phyloP scores from a whole-genome alignment of 1,140 invertebrate genomes.

The Bicyclus anynana region DNA sequence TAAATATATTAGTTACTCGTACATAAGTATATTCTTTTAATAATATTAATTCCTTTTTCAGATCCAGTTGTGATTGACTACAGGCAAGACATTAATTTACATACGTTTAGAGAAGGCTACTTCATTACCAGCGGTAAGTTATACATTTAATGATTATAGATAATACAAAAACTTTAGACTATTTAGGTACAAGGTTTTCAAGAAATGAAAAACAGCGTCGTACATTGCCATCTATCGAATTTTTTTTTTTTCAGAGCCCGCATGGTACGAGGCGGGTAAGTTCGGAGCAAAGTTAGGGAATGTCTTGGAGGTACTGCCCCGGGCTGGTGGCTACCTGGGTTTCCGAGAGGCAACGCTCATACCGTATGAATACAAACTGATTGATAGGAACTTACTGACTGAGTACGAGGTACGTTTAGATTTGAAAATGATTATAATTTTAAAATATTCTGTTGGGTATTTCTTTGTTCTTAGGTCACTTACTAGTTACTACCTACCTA shows the following conservation, averaged over 20 bases:
- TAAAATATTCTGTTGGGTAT: no score
- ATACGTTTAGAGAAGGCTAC: conserved; percentile 86
- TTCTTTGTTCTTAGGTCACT: no score
- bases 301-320: conserved; percentile 89
- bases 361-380: conserved; percentile 94
- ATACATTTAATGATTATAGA: not conserved
- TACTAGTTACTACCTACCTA: no score
- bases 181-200: no score
- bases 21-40: no score
- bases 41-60: conserved; percentile 51
- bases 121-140: conserved; percentile 89
- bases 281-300: conserved; percentile 97
- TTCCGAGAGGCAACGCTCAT: conserved; percentile 93
- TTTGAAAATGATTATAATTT: no score
- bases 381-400: conserved; percentile 88
- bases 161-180: no score
- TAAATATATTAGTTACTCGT: no score
- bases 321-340: conserved; percentile 78
- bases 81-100: conserved; percentile 71
- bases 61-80: conserved; percentile 85
- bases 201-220: no score
- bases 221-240: no score
- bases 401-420: conserved; percentile 86
- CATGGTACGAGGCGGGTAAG: conserved; percentile 88
- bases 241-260: conserved; percentile 79